Conservation (phyloP, 2,888 invertebrate genomes). For the Apantesis nais region DNA sequence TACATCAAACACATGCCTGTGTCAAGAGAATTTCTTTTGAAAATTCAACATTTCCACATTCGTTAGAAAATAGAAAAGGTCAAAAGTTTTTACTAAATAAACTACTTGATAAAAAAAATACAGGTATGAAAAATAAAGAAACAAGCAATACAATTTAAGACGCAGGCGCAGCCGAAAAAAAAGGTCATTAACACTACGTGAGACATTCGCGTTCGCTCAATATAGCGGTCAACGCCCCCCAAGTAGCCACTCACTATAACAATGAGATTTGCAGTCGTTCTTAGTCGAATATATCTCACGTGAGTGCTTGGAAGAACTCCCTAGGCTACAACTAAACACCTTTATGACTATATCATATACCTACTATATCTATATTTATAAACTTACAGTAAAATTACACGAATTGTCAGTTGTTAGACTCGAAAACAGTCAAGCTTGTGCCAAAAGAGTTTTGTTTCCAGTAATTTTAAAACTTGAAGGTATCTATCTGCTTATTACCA, state of each 20-base stretch:
- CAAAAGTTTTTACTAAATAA: background rate
- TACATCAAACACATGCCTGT: background rate
- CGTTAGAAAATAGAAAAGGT: background rate
- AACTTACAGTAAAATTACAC: background rate
- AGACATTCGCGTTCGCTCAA: slow-evolving; percentile 84
- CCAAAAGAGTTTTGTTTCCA: too few species aligned
- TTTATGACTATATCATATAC: background rate
- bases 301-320: slow-evolving; percentile 6
- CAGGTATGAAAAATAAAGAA: slow-evolving; percentile 4
- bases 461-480: too few species aligned
- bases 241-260: slow-evolving; percentile 59
- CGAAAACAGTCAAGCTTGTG: background rate
- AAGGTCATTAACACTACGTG: slow-evolving; percentile 84
- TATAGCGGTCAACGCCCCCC: slow-evolving; percentile 83
- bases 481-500: too few species aligned
- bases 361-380: background rate
- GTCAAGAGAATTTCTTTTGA: background rate
- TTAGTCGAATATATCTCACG: slow-evolving; percentile 29
- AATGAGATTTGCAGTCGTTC: slow-evolving; percentile 42
- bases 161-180: slow-evolving; percentile 78
- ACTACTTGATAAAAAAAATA: background rate
- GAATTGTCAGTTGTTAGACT: background rate
- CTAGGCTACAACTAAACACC: background rate
- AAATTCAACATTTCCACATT: background rate
- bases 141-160: slow-evolving; percentile 29